A percentile compares a stretch with the other conserved stretches of the same genome.
phyloP scores from a whole-genome alignment of 2,888 invertebrate species.

The Achlya flavicornis region DNA sequence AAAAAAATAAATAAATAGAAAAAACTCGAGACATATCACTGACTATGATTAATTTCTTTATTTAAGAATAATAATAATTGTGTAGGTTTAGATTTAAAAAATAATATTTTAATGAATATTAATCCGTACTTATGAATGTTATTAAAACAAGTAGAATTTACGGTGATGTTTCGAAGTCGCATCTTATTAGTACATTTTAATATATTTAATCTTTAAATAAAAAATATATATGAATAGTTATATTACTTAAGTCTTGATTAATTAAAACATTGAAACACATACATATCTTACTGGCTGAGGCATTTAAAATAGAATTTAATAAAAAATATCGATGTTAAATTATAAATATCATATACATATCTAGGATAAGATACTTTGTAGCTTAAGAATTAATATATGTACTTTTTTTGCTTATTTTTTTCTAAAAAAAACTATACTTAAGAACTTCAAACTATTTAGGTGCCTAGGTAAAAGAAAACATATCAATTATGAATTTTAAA shows the following conservation, averaged over 20 bases:
- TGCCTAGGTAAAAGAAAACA: slow-evolving; percentile 67
- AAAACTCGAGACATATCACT: slow-evolving; percentile 47
- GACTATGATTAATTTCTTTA: slow-evolving; percentile 51
- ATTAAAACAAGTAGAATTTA: slow-evolving; percentile 30
- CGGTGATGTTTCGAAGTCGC: slow-evolving; percentile 42
- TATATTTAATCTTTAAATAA: slow-evolving; percentile 66
- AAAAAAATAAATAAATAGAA: slow-evolving; percentile 49
- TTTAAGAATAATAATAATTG: slow-evolving; percentile 40
- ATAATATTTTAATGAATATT: slow-evolving; percentile 49
- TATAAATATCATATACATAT: slow-evolving; percentile 53
- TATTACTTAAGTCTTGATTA: slow-evolving; percentile 47
- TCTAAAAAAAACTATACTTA: slow-evolving; percentile 23
- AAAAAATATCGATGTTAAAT: slow-evolving; percentile 69
- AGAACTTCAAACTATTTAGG: slow-evolving; percentile 57
- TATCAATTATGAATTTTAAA: slow-evolving; percentile 51
- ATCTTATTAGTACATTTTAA: slow-evolving; percentile 47
- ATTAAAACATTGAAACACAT: slow-evolving; percentile 64
- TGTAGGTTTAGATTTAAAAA: slow-evolving; percentile 41
- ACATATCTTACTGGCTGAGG: slow-evolving; percentile 83
- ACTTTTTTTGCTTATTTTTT: slow-evolving; percentile 48
- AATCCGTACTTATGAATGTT: slow-evolving; percentile 65
- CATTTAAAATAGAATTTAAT: slow-evolving; percentile 69
- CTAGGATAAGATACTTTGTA: slow-evolving; percentile 40
- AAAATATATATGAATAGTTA: slow-evolving; percentile 49
- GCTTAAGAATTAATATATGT: slow-evolving; percentile 33